These are phyloP conservation scores for Morinoia aosen DNA, from an alignment of 2,888 invertebrate genomes.

Conservation along the genomic window DNA sequence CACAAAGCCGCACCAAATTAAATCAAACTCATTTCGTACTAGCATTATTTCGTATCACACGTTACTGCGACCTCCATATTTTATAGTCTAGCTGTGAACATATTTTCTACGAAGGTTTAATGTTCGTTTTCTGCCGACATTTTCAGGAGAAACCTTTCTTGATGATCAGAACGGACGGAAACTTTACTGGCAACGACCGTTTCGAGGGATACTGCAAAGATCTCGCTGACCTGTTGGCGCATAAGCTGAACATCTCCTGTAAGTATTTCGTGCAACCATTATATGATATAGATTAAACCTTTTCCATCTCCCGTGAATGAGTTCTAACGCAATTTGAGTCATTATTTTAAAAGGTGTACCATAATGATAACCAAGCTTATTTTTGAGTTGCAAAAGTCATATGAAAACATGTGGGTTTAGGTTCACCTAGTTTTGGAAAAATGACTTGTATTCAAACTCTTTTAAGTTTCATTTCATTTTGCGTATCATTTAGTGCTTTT, in stretches of 20 bases:
- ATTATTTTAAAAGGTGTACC: too few relatives aligned
- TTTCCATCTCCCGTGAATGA: not conserved
- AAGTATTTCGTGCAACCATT: constrained; percentile 43
- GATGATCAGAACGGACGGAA: constrained; percentile 69
- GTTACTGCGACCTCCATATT: not conserved
- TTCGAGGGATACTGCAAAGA: constrained; percentile 90
- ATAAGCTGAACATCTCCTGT: constrained; percentile 63
- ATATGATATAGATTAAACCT: not conserved
- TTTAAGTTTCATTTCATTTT: too few relatives aligned
- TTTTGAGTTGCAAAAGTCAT: too few relatives aligned
- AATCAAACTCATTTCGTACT: too few relatives aligned
- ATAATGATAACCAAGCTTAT: too few relatives aligned
- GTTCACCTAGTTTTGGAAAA: too few relatives aligned
- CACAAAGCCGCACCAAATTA: too few relatives aligned
- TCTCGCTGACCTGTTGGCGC: constrained; percentile 64
- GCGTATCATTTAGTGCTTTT: too few relatives aligned
- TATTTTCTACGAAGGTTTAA: not conserved
- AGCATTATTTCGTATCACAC: not conserved
- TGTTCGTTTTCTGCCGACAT: constrained; percentile 56
- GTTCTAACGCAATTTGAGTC: too few relatives aligned
- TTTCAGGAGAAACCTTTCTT: constrained; percentile 70
- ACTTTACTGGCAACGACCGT: constrained; percentile 80
- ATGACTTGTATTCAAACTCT: too few relatives aligned
- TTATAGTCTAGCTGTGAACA: not conserved
- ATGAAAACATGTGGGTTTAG: too few relatives aligned